phyloP scores from a whole-genome alignment of 2,113 vertebrate genomes.

The Clarias batrachus region DNA sequence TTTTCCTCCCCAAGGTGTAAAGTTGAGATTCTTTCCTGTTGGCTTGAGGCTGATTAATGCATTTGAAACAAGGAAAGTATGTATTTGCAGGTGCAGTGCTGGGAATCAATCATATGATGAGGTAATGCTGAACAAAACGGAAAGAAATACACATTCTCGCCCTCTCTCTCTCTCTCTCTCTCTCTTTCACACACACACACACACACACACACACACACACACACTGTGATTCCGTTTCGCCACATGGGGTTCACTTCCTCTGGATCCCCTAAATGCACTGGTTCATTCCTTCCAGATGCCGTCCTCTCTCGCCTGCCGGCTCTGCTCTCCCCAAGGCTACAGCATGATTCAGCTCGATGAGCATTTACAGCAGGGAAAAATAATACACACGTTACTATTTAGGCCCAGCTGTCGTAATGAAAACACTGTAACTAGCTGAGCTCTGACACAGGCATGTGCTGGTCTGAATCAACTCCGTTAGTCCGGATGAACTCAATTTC shows the following conservation, averaged over 20 bases:
- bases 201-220: slow-evolving; percentile 18
- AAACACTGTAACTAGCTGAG: slow-evolving; percentile 24
- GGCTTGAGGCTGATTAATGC: slow-evolving; percentile 13
- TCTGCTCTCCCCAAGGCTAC: slow-evolving; percentile 2
- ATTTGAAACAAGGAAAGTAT: slow-evolving; percentile 3
- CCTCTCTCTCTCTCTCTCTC: neutral
- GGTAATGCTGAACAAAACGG: slow-evolving; percentile 14
- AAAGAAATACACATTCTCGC: slow-evolving; percentile 22
- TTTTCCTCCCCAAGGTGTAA: neutral
- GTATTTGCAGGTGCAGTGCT: slow-evolving; percentile 31
- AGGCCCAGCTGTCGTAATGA: neutral
- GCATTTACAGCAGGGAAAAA: slow-evolving; percentile 6
- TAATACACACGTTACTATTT: slow-evolving; percentile 1
- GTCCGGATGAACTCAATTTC: neutral
- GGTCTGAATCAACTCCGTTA: slow-evolving; percentile 2
- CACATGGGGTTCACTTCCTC: slow-evolving; percentile 73
- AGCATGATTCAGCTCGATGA: slow-evolving; percentile 26
- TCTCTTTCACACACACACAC: neutral
- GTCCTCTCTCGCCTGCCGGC: neutral
- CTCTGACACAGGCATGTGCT: neutral
- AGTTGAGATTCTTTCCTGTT: neutral
- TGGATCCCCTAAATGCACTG: slow-evolving; percentile 66
- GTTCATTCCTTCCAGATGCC: slow-evolving; percentile 52
- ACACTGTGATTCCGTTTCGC: slow-evolving; percentile 47
- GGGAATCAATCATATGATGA: slow-evolving; percentile 32